Base-by-base conservation (phyloP, 2,888 invertebrate genomes). In the Epinotia ramella region DNA sequence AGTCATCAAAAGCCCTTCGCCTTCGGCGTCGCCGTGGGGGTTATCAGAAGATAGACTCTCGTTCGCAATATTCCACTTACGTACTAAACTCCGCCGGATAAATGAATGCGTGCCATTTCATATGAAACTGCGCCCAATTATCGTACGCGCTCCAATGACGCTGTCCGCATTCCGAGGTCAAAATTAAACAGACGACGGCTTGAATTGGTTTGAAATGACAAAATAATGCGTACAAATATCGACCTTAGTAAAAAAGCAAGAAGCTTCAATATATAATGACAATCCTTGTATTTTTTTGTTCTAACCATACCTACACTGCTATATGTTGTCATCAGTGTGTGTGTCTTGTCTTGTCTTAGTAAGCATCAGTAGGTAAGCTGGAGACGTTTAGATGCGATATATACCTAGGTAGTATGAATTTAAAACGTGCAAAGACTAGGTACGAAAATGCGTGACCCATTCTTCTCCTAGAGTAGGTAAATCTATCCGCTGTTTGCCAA, bases 61-160 rank as follows among this genome's bases (percentile, higher is more conserved):
- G n/a, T n/a, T n/a, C n/a, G n/a, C n/a, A n/a, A n/a, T n/a, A n/a
- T n/a, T n/a, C n/a, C n/a, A n/a, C n/a, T n/a, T n/a, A n/a, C n/a
- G n/a, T n/a, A n/a, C n/a, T n/a, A n/a, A n/a, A n/a, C n/a, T n/a
- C 16, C 28, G 3, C 57, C 16, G 68, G 57, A 20, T 20, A 24
- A 68, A 68, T 44, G 9, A 59, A 24, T 28, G 68, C 59, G 57
- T 59, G 44, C 24, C 59, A 44, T 68, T 63, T 65, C 44, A 46
- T 46, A 65, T 44, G 64, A 64, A 59, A 49, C 44, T 20, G 65
- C 28, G 56, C 46, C 28, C 57, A 65, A 72, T 59, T 63, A 57
- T 33, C 33, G 64, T 40, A 18, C 65, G 72, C 56, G 57, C 24
- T 57, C 44, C 57, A 44, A 68, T 59, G 16, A 57, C 46, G 49